Conservation (phyloP, 2,888 invertebrate genomes). For the Adineta ricciae region DNA sequence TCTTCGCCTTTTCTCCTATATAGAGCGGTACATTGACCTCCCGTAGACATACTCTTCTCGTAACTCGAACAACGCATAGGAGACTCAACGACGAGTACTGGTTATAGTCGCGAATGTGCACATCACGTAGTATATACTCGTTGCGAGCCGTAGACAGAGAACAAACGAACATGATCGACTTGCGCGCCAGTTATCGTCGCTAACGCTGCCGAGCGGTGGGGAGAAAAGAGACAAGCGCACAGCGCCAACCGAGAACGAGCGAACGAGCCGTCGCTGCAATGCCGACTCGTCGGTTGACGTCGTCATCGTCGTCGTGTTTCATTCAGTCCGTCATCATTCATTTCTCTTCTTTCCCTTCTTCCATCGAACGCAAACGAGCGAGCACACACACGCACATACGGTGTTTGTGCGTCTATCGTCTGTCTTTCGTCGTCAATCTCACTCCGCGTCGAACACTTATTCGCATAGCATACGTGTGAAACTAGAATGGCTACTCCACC, state of each 20-base stretch:
- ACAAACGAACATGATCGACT: constrained; percentile 11
- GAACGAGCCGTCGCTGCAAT: constrained; percentile 9
- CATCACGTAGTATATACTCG: background rate
- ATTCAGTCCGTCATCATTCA: constrained; percentile 15
- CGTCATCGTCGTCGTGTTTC: background rate
- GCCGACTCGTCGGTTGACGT: constrained; percentile 13
- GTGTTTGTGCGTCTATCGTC: background rate
- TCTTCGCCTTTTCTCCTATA: background rate
- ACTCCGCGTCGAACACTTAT: background rate
- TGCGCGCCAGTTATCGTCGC: background rate
- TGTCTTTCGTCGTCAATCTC: background rate
- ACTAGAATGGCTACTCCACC: background rate
- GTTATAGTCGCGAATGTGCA: background rate
- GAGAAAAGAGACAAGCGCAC: background rate
- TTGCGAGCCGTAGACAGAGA: background rate
- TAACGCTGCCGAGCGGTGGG: background rate
- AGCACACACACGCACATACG: background rate
- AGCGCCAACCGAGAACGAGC: constrained; percentile 5
- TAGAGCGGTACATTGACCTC: background rate
- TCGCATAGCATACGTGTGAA: background rate
- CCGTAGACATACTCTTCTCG: background rate
- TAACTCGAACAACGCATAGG: background rate
- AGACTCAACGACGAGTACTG: background rate
- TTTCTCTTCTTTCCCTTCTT: background rate
- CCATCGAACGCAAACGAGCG: background rate